Evolutionary conservation across 1,140 invertebrate genomes (phyloP).

Genomic region (Diabrotica virgifera): DNA sequence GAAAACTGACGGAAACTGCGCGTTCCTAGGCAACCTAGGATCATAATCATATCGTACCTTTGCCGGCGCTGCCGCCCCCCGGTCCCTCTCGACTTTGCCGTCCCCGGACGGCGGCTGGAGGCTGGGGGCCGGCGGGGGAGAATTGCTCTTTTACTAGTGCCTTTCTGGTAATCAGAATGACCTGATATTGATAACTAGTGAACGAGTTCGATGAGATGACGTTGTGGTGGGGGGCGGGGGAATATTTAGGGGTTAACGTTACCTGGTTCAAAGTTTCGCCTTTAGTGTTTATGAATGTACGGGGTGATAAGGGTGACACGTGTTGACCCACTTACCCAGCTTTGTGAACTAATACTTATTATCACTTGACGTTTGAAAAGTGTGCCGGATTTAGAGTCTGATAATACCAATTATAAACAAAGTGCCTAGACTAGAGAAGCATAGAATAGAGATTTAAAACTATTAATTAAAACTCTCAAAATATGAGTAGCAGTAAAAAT

Average conservation of each 20-base stretch:
- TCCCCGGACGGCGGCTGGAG: conserved; percentile 21
- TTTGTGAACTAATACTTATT: background rate
- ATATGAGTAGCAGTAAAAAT: too few relatives aligned
- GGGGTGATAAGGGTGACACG: background rate
- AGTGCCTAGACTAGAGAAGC: too few relatives aligned
- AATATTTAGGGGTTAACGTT: background rate
- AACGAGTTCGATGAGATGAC: conserved; percentile 7
- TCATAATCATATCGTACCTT: conserved; percentile 47
- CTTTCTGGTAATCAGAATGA: conserved; percentile 37
- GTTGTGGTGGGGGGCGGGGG: background rate
- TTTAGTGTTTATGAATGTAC: background rate
- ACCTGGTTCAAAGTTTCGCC: background rate
- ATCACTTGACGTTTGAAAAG: too few relatives aligned
- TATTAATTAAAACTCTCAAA: too few relatives aligned
- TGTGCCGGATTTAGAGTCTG: too few relatives aligned
- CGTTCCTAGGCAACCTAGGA: conserved; percentile 44
- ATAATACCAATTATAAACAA: too few relatives aligned
- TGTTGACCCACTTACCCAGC: background rate
- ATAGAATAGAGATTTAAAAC: too few relatives aligned
- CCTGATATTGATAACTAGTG: conserved; percentile 34
- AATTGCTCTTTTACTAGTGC: conserved; percentile 42
- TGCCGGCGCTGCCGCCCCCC: conserved; percentile 15
- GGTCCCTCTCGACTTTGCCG: conserved; percentile 14
- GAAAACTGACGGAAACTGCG: conserved; percentile 44
- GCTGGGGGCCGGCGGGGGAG: conserved; percentile 34